A percentile compares a stretch with the other conserved stretches of the same genome.
These are phyloP conservation scores for Acyrthosiphon pisum DNA, from an alignment of 1,140 invertebrate species.

Conservation along the genomic window DNA sequence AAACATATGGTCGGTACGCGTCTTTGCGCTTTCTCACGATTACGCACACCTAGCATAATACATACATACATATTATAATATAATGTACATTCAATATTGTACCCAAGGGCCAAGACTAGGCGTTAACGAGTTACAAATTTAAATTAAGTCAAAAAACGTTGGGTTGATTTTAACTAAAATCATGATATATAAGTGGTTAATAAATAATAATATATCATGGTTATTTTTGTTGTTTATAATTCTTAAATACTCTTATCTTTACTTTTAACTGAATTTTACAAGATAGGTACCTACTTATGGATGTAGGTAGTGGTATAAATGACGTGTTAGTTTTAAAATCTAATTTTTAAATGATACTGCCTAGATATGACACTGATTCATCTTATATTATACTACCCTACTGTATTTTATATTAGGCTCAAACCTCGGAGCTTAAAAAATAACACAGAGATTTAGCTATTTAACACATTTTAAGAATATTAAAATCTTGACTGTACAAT, in stretches of 20 bases:
- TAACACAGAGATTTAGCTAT: neutral
- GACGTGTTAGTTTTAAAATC: neutral
- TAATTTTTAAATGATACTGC: neutral
- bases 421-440: neutral
- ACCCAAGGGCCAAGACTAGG: neutral
- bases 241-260: too few relatives aligned
- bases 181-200: too few relatives aligned
- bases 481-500: neutral
- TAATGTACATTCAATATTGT: neutral
- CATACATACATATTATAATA: neutral
- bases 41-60: neutral
- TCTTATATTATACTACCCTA: too few relatives aligned
- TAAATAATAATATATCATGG: neutral
- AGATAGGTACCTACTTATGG: too few relatives aligned
- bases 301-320: neutral
- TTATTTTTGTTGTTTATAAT: neutral
- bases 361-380: too few relatives aligned
- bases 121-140: neutral
- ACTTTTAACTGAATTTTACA: neutral
- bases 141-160: neutral
- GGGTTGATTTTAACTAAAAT: neutral
- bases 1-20: neutral
- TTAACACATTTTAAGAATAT: neutral
- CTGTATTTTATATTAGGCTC: neutral
- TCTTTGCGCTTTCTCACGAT: constrained; percentile 34